Conservation (phyloP, 1,140 invertebrate species). For the Dendroctonus valens region DNA sequence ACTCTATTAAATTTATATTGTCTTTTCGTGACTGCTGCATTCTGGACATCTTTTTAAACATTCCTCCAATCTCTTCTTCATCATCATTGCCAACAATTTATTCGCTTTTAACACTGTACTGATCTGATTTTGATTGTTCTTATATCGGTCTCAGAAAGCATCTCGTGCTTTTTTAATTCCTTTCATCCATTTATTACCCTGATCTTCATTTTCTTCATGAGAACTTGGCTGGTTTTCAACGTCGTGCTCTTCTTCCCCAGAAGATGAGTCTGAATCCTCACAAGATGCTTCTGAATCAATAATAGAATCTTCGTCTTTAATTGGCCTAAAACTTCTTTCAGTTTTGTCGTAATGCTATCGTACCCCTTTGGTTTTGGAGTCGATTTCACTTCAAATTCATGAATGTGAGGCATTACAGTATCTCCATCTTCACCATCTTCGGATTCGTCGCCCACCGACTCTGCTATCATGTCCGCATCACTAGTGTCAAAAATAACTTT, state of each 20-base stretch:
- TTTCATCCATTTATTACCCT: constrained; percentile 64
- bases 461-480: constrained; percentile 43
- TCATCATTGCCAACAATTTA: constrained; percentile 46
- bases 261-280: not conserved
- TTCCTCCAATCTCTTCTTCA: constrained; percentile 65
- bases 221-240: constrained; percentile 52
- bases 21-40: constrained; percentile 69
- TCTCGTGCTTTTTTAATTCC: constrained; percentile 67
- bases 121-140: constrained; percentile 62
- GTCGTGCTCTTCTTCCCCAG: constrained; percentile 43
- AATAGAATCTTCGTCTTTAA: constrained; percentile 32
- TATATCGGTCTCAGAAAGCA: constrained; percentile 73
- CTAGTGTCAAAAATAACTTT: constrained; percentile 56
- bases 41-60: constrained; percentile 72
- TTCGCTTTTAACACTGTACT: too few species aligned
- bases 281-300: not conserved
- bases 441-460: constrained; percentile 45
- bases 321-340: constrained; percentile 42
- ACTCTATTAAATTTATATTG: constrained; percentile 68
- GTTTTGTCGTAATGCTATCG: constrained; percentile 48
- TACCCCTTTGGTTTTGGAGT: constrained; percentile 44
- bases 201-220: constrained; percentile 69
- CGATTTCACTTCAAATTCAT: constrained; percentile 32
- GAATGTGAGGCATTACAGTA: constrained; percentile 19
- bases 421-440: constrained; percentile 52